Percentiles rank a stretch among this genome's conserved stretches.
phyloP scores from a whole-genome alignment of 2,113 vertebrate species.

The Gadus macrocephalus region DNA sequence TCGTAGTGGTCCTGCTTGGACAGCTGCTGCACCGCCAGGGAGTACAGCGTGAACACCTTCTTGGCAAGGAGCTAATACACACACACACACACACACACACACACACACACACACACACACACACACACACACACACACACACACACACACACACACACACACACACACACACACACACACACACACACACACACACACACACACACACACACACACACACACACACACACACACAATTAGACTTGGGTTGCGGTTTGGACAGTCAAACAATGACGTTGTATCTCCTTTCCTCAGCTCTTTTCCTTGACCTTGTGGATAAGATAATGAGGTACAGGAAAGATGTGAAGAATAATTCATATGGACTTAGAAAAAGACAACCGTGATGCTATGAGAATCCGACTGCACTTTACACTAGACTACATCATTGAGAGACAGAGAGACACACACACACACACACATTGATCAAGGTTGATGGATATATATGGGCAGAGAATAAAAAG shows the following conservation, averaged over 20 bases:
- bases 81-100: slow-evolving; percentile 1
- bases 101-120: slow-evolving; percentile 1
- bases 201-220: not conserved
- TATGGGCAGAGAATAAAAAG: no score
- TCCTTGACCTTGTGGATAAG: no score
- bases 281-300: no score
- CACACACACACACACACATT: no score
- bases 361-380: no score
- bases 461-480: no score
- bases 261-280: no score
- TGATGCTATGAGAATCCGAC: no score
- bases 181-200: slow-evolving; percentile 1
- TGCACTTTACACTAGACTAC: no score
- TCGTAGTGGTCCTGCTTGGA: slow-evolving; percentile 90
- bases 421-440: not conserved
- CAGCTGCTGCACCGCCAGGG: slow-evolving; percentile 82
- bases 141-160: not conserved
- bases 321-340: no score
- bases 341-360: no score
- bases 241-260: not conserved
- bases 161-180: not conserved
- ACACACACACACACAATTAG: slow-evolving; percentile 6
- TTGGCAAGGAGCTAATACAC: slow-evolving; percentile 70
- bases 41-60: slow-evolving; percentile 87
- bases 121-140: slow-evolving; percentile 14